These are phyloP conservation scores for Drosophila pectinifera DNA, from an alignment of 1,140 invertebrate species.

Conservation along the genomic window DNA sequence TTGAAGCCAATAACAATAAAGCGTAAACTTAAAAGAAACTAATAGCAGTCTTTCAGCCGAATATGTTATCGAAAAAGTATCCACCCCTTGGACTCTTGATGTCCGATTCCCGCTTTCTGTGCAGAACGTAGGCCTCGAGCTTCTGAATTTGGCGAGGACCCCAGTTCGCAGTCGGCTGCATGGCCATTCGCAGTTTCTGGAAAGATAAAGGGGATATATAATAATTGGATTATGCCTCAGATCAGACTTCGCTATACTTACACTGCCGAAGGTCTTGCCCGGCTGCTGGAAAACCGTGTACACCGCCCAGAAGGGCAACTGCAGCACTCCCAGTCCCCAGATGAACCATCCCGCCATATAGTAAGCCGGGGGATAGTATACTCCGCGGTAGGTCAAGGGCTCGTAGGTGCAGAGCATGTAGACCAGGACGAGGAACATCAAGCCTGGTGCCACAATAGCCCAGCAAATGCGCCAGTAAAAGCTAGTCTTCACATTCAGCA, in stretches of 20 bases:
- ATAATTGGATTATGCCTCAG: too few relatives aligned
- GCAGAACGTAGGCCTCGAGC: constrained; percentile 60
- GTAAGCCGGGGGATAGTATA: constrained; percentile 84
- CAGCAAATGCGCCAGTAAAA: constrained; percentile 94
- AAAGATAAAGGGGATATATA: neutral
- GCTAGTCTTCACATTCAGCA: constrained; percentile 90
- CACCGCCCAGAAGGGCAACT: constrained; percentile 86
- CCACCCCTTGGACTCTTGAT: constrained; percentile 16
- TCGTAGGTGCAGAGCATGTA: constrained; percentile 88
- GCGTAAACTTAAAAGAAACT: constrained; percentile 41
- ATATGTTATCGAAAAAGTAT: constrained; percentile 69
- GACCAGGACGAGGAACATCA: constrained; percentile 89
- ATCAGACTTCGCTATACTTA: too few relatives aligned
- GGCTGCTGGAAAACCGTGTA: constrained; percentile 73
- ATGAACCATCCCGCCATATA: constrained; percentile 85
- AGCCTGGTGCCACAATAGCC: constrained; percentile 90
- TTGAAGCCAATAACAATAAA: constrained; percentile 65
- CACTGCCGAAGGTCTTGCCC: constrained; percentile 49
- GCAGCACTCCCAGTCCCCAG: constrained; percentile 85
- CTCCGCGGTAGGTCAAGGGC: constrained; percentile 86
- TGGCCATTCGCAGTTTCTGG: constrained; percentile 58
- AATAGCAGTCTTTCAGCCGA: constrained; percentile 38
- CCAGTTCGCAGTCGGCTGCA: constrained; percentile 67
- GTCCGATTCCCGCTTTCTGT: constrained; percentile 39
- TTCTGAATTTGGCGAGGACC: constrained; percentile 64